Base-by-base conservation (phyloP, 92 coral and sea anemone species). In the Meandrina meandrites region DNA sequence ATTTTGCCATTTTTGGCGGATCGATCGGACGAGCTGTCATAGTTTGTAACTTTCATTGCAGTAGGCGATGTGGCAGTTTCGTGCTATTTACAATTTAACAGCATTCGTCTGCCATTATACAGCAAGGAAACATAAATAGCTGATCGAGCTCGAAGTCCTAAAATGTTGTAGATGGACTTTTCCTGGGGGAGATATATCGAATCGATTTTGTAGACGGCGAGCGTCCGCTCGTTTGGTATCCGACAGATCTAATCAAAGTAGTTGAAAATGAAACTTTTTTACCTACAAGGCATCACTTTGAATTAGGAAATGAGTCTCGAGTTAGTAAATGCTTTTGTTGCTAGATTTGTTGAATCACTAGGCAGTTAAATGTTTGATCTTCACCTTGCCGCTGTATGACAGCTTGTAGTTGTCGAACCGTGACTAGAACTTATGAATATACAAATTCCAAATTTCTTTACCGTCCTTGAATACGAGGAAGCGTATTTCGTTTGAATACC, bases 71-170 rank as follows among this genome's bases (percentile, higher is more conserved):
- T 31, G 51, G 27, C 64, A 76, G n/a, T 56, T 84, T 84, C 36
- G 69, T 51, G 56, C 76, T 85, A 66, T 85, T 47, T 76, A 78
- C 82, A 76, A 78, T n/a, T n/a, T n/a, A 84, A 85, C 76, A 85
- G 42, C 32, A 31, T 51, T 68, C 31, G 66, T 64, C 88, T 19
- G 64, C 76, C 47, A 50, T 54, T 75, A 40, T 77, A 45, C 62
- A 77, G 76, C 47, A 60, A 35, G 74, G 64, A 48, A 77, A 76
- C 64, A 19, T 76, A 62, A 85, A 47, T 60, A 57, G 70, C 57
- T 24, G 32, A 45, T 76, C 77, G 22, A 31, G 66, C 76, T 21
- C 48, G 45, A 84, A 76, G 76, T 64, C 42, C 17, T 27, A 24
- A 54, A 57, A 17, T 62, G 57, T 1, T 62, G 57, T 1, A 16